Base-by-base conservation (phyloP, 2,888 invertebrate species). In the Erebia epiphron region DNA sequence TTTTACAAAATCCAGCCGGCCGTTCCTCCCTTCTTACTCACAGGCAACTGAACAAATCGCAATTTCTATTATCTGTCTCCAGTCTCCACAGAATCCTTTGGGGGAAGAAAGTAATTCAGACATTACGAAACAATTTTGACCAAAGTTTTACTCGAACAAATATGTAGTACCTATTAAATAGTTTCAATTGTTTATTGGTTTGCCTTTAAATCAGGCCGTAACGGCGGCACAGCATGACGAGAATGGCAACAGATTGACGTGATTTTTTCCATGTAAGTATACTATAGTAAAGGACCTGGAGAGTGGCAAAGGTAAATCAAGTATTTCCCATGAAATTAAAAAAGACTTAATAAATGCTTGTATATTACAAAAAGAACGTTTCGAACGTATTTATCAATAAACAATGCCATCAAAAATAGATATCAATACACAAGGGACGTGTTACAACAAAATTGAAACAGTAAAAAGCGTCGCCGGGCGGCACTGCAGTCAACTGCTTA, bases 401-500 rank as follows among this genome's bases (percentile, higher is more conserved):
- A 46, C 61, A 62, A 18, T 13, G 46, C 18, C 16, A 46, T 49
- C 13, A 46, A 62, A 62, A 62, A 62, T 49, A 46, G 13, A 66
- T 66, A 66, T 66, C 65, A 58, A 67, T 67, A 67, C 58, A 54
- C 54, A 72, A 70, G 57, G 66, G 63, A 58, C 65, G 65, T 69
- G 64, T 66, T 63, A 65, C 67, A 69, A 75, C 57, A 70, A 71
- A 73, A 75, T 73, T 73, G 70, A 73, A 72, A 75, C 75, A 73
- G 73, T 75, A 73, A 75, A 73, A 75, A 71, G 67, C 64, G 41
- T 60, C 67, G 14, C 67, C 66, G 64, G 61, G 67, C 50, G 69
- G 62, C 61, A 70, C 66, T 62, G 65, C 70, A 67, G 67, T 63
- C 77, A 75, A 76, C 75, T 76, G 74, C 76, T 73, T 81, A 84